Evolutionary conservation across 2,888 invertebrate genomes (phyloP).

Genomic region (Euphydryas editha): DNA sequence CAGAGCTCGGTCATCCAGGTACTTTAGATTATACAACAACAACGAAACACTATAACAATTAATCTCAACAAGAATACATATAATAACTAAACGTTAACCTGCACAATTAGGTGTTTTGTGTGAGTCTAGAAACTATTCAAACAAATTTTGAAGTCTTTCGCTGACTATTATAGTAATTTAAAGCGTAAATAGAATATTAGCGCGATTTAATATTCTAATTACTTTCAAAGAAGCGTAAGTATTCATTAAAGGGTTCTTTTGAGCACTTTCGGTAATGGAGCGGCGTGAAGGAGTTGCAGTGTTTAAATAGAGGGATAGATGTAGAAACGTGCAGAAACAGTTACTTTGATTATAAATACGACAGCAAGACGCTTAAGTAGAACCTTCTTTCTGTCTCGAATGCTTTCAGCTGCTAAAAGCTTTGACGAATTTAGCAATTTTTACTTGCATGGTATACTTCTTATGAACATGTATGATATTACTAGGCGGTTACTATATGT

Average conservation of each 20-base stretch:
- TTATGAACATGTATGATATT: too few species aligned
- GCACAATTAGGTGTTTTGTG: too few species aligned
- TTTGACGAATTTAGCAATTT: slow-evolving; percentile 11
- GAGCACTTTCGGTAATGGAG: slow-evolving; percentile 24
- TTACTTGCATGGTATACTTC: neutral
- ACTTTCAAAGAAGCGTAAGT: neutral
- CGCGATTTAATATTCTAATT: neutral
- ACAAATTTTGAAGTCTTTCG: neutral
- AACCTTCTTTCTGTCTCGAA: slow-evolving; percentile 7
- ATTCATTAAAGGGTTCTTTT: slow-evolving; percentile 19
- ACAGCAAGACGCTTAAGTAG: slow-evolving; percentile 15
- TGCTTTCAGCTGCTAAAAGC: slow-evolving; percentile 16
- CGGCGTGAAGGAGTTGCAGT: slow-evolving; percentile 11
- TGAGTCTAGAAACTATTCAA: neutral
- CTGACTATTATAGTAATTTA: neutral
- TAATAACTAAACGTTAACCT: too few species aligned
- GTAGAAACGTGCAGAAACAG: slow-evolving; percentile 23
- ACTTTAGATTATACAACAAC: too few species aligned
- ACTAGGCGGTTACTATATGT: too few species aligned
- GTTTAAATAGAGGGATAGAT: slow-evolving; percentile 21
- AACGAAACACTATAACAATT: too few species aligned
- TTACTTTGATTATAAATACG: slow-evolving; percentile 11
- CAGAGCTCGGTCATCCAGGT: too few species aligned
- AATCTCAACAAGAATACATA: too few species aligned
- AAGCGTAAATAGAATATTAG: neutral